These are phyloP conservation scores for Porites divaricata DNA, from an alignment of 92 coral and sea anemone genomes.

Conservation along the genomic window DNA sequence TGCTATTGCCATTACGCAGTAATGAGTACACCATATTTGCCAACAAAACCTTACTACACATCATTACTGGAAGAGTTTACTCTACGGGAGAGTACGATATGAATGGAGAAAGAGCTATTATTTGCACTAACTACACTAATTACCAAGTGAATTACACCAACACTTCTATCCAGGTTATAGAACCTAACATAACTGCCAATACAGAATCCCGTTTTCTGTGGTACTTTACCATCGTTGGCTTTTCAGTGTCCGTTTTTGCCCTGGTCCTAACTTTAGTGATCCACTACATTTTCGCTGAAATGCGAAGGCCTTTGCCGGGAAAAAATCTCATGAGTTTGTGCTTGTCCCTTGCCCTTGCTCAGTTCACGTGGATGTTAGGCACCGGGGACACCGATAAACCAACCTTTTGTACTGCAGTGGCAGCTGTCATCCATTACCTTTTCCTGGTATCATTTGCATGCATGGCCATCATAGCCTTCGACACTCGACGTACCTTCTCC, in stretches of 20 bases:
- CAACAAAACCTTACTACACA: conserved; percentile 72
- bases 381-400: conserved; percentile 84
- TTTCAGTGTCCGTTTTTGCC: conserved; percentile 68
- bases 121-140: conserved; percentile 75
- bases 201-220: neutral
- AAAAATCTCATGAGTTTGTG: conserved; percentile 91
- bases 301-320: conserved; percentile 91
- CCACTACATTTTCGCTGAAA: conserved; percentile 76
- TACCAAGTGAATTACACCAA: neutral
- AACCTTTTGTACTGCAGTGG: conserved; percentile 69
- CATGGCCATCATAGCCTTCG: conserved; percentile 87
- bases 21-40: conserved; percentile 60
- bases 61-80: conserved; percentile 63
- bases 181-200: neutral
- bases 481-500: conserved; percentile 88
- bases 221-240: conserved; percentile 75
- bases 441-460: conserved; percentile 88
- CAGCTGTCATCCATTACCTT: conserved; percentile 78
- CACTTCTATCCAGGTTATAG: neutral
- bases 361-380: conserved; percentile 83
- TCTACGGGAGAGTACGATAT: conserved; percentile 70
- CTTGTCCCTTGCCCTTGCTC: conserved; percentile 82
- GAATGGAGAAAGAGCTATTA: conserved; percentile 46
- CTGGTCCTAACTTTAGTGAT: conserved; percentile 69
- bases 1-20: conserved; percentile 46